phyloP scores from a whole-genome alignment of 2,888 invertebrate genomes.

The Rhopalosiphum nymphaeae region DNA sequence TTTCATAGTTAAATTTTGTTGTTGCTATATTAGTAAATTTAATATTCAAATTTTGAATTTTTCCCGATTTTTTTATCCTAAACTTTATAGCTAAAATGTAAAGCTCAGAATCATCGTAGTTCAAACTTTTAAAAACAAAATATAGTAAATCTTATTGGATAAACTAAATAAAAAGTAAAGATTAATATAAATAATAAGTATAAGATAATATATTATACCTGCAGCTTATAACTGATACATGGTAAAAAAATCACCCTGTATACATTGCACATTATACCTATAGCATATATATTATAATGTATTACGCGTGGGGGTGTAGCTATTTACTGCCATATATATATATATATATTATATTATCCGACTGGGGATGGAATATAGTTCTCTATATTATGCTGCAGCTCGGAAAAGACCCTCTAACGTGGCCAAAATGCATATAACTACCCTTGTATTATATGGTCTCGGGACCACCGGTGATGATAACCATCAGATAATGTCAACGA shows the following conservation, averaged over 20 bases:
- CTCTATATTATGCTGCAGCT: background rate
- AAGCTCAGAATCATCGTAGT: background rate
- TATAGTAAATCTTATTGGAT: background rate
- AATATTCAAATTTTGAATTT: background rate
- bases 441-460: background rate
- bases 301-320: background rate
- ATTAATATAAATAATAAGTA: background rate
- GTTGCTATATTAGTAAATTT: background rate
- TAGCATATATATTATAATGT: background rate
- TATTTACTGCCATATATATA: background rate
- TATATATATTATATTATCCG: no score
- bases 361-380: no score
- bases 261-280: background rate
- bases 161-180: background rate
- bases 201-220: no score
- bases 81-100: background rate
- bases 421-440: background rate
- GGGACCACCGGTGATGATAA: slow-evolving; percentile 30
- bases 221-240: background rate
- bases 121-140: background rate
- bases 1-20: background rate
- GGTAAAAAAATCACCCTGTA: background rate
- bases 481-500: slow-evolving; percentile 1
- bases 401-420: slow-evolving; percentile 11
- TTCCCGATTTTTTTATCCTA: background rate